phyloP scores from a whole-genome alignment of 2,888 invertebrate species.

The Folsomia manolachei region DNA sequence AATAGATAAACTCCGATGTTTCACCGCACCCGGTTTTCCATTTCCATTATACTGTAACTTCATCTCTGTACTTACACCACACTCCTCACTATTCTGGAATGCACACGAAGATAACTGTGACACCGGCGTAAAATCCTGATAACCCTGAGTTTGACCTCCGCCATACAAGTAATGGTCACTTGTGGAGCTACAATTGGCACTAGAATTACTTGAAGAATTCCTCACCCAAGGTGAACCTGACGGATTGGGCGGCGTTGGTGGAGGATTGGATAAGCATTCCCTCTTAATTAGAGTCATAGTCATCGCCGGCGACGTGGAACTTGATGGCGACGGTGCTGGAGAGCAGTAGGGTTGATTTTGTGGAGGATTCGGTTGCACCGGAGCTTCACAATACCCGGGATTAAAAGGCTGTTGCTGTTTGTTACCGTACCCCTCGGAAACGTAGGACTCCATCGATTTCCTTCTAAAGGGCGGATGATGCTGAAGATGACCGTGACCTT shows the following conservation, averaged over 20 bases:
- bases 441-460: slow-evolving; percentile 50
- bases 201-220: not conserved
- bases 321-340: slow-evolving; percentile 16
- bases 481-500: slow-evolving; percentile 26
- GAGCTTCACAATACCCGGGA: slow-evolving; percentile 14
- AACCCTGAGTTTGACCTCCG: not conserved
- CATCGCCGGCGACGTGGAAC: not conserved
- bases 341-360: slow-evolving; percentile 16
- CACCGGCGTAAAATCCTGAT: not conserved
- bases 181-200: not conserved
- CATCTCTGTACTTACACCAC: not conserved
- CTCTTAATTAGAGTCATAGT: slow-evolving; percentile 26
- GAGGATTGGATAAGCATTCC: slow-evolving; percentile 30
- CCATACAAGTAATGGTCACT: not conserved
- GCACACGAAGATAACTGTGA: slow-evolving; percentile 2
- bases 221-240: not conserved
- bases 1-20: slow-evolving; percentile 45
- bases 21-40: slow-evolving; percentile 37
- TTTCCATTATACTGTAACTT: not conserved
- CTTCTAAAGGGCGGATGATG: slow-evolving; percentile 40
- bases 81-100: slow-evolving; percentile 19
- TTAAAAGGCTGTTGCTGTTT: slow-evolving; percentile 37
- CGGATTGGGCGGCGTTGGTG: not conserved
- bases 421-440: slow-evolving; percentile 45
- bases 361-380: slow-evolving; percentile 19